Evolutionary conservation across 2,888 invertebrate genomes (phyloP), one percentile per base, ranked within the genome.

Genomic region (Rhagonycha fulva): DNA sequence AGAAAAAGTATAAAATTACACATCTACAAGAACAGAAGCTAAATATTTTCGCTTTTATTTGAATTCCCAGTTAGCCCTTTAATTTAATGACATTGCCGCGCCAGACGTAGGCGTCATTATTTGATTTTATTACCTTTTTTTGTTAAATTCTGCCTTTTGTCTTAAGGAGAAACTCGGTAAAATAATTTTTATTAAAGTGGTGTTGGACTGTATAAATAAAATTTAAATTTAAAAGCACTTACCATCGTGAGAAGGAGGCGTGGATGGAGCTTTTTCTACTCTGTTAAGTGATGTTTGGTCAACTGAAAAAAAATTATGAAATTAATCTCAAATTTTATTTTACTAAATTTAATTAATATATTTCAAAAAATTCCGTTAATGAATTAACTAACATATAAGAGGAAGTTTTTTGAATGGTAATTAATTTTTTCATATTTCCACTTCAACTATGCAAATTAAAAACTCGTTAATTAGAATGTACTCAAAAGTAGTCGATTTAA

Each of bases 201-300:
- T n/a, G n/a, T 47, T 47, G n/a, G 12, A 4, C 7, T n/a, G 47
- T 47, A 47, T 14, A 19, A 9, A 60, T 32, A 30, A 60, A 30
- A 69, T 69, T 30, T 14, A 32, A 63, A 63, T 71, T 71, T 63
- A 69, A 62, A 62, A 26, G 14, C 66, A 90, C 93, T 89, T 88
- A 94, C 94, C 94, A 76, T 87, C 87, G 86, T 93, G 91, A 84
- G 93, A 93, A 86, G 92, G 92, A 82, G 94, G 93, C 84, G 95
- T 94, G 84, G 94, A 93, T 79, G 94, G 94, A 83, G 94, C 93
- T 88, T 94, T 94, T 86, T 94, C 93, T 86, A 94, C 88, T 83
- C 84, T 82, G 71, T 84, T 93, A 88, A 87, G 90, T 87, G 86
- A 91, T 76, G 86, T 83, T 81, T 89, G 89, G 85, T 90, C 90